Evolutionary conservation across 64 coral and sea anemone species (phyloP).

Genomic region (Cladopsammia gracilis): DNA sequence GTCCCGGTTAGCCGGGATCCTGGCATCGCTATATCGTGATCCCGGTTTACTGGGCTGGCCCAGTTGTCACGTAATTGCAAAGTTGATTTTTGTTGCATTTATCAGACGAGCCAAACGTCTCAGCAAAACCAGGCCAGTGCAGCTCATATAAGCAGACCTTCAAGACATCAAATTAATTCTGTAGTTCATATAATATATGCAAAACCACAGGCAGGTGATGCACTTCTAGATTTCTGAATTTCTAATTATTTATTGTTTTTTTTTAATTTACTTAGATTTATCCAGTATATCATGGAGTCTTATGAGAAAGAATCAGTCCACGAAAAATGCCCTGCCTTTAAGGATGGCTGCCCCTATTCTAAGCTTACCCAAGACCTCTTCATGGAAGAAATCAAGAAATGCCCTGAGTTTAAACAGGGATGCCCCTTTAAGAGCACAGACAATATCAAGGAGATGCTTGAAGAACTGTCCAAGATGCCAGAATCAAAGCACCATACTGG

Average conservation of each 20-base stretch:
- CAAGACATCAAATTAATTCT: no score
- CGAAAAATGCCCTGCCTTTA: conserved; percentile 71
- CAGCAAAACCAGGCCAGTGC: no score
- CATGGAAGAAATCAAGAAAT: conserved; percentile 70
- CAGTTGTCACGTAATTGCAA: no score
- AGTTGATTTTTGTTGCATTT: no score
- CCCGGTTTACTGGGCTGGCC: no score
- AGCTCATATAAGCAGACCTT: no score
- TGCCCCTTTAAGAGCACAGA: conserved; percentile 56
- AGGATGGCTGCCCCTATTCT: conserved; percentile 70
- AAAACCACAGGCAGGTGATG: no score
- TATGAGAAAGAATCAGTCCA: neutral
- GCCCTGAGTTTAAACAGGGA: conserved; percentile 58
- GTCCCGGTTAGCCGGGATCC: no score
- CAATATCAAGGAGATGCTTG: conserved; percentile 44
- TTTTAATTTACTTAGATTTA: neutral
- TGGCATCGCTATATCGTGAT: no score
- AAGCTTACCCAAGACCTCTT: conserved; percentile 48
- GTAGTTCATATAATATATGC: no score
- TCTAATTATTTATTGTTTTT: neutral
- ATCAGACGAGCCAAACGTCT: no score
- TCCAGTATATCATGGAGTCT: neutral
- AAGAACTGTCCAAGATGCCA: conserved; percentile 60
- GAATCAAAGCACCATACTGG: conserved; percentile 63
- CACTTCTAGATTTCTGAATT: neutral